phyloP scores from a whole-genome alignment of 2,797 vertebrate species.

The Pseudochromis fuscus region DNA sequence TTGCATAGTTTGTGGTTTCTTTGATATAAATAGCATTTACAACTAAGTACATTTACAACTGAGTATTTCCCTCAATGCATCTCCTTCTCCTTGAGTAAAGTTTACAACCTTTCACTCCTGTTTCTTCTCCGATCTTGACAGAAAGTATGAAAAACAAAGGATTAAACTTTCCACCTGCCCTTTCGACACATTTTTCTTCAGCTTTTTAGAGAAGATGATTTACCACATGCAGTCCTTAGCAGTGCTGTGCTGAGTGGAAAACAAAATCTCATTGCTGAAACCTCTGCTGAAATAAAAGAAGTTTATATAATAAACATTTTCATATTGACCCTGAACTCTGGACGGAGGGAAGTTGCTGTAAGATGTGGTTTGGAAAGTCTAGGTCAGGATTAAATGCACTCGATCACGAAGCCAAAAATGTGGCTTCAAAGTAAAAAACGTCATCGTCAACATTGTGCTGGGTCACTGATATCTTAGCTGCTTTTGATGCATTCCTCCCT shows the following conservation, averaged over 20 bases:
- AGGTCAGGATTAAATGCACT: not conserved
- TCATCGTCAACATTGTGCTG: too few species aligned
- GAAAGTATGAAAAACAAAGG: not conserved
- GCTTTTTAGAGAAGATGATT: constrained; percentile 6
- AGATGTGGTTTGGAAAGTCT: constrained; percentile 7
- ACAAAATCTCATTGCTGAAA: not conserved
- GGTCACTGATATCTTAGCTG: too few species aligned
- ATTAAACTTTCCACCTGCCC: constrained; percentile 20
- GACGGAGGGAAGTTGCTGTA: constrained; percentile 1
- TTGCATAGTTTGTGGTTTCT: too few species aligned
- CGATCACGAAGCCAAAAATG: not conserved
- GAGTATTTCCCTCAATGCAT: too few species aligned
- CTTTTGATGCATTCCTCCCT: not conserved
- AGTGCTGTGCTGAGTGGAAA: constrained; percentile 9
- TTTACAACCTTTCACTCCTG: not conserved
- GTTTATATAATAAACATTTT: constrained; percentile 6
- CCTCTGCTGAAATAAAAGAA: constrained; percentile 15
- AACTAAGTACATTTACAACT: too few species aligned
- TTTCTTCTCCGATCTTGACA: constrained; percentile 11
- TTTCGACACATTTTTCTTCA: constrained; percentile 25
- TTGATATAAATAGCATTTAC: too few species aligned
- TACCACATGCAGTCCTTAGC: constrained; percentile 11
- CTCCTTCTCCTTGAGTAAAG: constrained; percentile 1
- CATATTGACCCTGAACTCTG: not conserved
- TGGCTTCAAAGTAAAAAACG: too few species aligned